Evolutionary conservation across 2,888 invertebrate genomes (phyloP), one percentile per base, ranked within the genome.

Genomic region (Drosophila kambysellisi): DNA sequence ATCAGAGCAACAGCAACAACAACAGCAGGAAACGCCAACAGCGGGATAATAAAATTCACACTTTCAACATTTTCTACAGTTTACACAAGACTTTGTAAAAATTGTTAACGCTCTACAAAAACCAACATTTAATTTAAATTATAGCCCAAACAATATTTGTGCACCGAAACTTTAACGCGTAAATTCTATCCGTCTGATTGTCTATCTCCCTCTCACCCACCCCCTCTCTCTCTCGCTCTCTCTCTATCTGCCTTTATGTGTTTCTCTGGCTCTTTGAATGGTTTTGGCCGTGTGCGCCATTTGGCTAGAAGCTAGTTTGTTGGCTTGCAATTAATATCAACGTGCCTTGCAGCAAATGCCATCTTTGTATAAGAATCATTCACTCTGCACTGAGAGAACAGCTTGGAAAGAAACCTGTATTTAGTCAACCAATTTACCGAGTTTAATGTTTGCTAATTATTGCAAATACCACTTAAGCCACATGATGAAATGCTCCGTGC

Each of bases 61-160:
- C 67, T 71, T 69, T 50, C 50, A 17, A 50, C 35, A 35, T 41
- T 68, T 57, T 30, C 30, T 12, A n/a, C 68, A 68, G 48, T 56
- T 33, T 66, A 70, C 54, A 66, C 57, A 67, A 68, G 68, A 80
- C 77, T 65, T 74, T 76, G 79, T 76, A 76, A 74, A 88, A 79
- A 83, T 81, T 74, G 79, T 79, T 89, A 76, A 74, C 82, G 81
- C 62, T 60, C 53, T 56, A 53, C 64, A 66, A 74, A 68, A 76
- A 63, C 61, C 54, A 15, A 57, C 63, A 73, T 86, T 89, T 86
- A 88, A 89, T 89, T 86, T 85, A 89, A 86, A 88, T 86, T 89
- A 89, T 85, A 75, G 71, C 76, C 70, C 70, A 74, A 82, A 81
- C 88, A 89, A 89, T 87, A 87, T 87, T 75, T 75, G 67, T 65